Base-by-base conservation (phyloP, 2,888 invertebrate genomes). In the Sphaerophoria rueppellii region DNA sequence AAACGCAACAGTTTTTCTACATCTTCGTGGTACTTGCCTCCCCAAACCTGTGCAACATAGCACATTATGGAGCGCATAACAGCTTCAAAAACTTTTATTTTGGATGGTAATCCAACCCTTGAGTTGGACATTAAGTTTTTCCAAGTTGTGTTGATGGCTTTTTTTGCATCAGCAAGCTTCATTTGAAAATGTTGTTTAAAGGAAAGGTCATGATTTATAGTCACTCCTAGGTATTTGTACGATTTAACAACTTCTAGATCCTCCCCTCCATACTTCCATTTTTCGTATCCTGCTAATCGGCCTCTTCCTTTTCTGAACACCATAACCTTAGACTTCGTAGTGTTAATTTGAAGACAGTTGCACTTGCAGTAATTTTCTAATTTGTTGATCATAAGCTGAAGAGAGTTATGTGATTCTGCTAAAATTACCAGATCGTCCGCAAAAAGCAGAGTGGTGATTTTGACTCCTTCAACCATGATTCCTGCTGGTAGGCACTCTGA, bases 51-150 rank as follows among this genome's bases (percentile, higher is more conserved):
- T 0, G 32, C 35, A 12, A 48, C 48, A 34, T 65, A 48, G 7
- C 63, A 65, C 63, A 65, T 65, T 48, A 65, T 35, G 12, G 50
- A 65, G 3, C 48, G 46, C 35, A 34, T 50, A 12, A 24, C 46
- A n/a, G 48, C 48, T 48, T 65, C 63, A 50, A 65, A 65, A 0
- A 65, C 34, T n/a, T 63, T 63, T 48, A 24, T 11, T 50, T 61
- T 65, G 3, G 46, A n/a, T 14, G 48, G n/a, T 32, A 50, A 14
- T 32, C 6, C 14, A 5, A 48, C 34, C 6, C 12, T 55, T 6
- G 55, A 11, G 12, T 2, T 55, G 0, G 34, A 34, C 55, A 55
- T 55, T 35, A 55, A 3, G 35, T 55, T 55, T 9, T 12, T 34
- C 35, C 55, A 55, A 12, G 55, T 55, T 55, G 55, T 35, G 24